phyloP scores from a whole-genome alignment of 2,113 vertebrate species.

The Scalopus aquaticus region DNA sequence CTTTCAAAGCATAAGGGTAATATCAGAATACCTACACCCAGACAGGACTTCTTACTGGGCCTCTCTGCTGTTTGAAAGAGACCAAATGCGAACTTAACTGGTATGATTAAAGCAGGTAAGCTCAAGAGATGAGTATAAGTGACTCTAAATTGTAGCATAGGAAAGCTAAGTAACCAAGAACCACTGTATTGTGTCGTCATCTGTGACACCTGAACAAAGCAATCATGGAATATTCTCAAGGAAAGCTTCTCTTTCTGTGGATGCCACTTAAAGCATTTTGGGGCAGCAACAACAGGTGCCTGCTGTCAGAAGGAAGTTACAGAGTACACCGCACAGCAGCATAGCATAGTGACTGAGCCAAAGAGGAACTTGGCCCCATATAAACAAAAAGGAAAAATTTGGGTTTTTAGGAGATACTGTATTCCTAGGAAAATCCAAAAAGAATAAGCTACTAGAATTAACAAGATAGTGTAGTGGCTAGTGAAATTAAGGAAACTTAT shows the following conservation, averaged over 20 bases:
- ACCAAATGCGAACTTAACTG: background rate
- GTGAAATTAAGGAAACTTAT: background rate
- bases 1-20: background rate
- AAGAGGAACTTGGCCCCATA: background rate
- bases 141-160: background rate
- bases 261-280: background rate
- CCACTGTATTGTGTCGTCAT: slow-evolving; percentile 33
- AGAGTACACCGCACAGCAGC: background rate
- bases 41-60: background rate
- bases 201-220: background rate
- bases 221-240: background rate
- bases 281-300: background rate
- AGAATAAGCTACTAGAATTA: slow-evolving; percentile 6
- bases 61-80: background rate
- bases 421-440: background rate
- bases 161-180: background rate
- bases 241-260: background rate
- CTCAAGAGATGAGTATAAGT: background rate
- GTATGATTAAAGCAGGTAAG: background rate
- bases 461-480: background rate
- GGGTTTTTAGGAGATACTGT: background rate
- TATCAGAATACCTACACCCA: background rate
- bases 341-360: background rate
- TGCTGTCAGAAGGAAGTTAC: background rate
- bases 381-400: background rate